phyloP scores from a whole-genome alignment of 2,888 invertebrate species.

The Dolichopus griseipennis region DNA sequence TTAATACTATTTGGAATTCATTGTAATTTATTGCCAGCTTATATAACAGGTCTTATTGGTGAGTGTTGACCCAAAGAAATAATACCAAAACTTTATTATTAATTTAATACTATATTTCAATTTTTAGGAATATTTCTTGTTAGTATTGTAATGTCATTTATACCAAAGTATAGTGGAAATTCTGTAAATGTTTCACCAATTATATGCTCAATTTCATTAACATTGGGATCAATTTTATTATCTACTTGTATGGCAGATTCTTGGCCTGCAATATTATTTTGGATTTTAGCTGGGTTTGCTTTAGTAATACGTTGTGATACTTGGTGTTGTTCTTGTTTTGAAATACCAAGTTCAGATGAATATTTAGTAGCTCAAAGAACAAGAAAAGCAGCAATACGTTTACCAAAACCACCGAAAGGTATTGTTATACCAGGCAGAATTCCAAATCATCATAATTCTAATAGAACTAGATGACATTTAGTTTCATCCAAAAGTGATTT shows the following conservation, averaged over 20 bases:
- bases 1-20: slow-evolving; percentile 33
- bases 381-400: slow-evolving; percentile 28
- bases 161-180: slow-evolving; percentile 38
- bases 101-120: neutral
- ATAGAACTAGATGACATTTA: slow-evolving; percentile 41
- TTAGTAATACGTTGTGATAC: slow-evolving; percentile 39
- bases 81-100: neutral
- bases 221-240: slow-evolving; percentile 34
- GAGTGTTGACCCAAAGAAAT: too few species aligned
- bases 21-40: slow-evolving; percentile 33
- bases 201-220: slow-evolving; percentile 33
- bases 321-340: slow-evolving; percentile 40
- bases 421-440: slow-evolving; percentile 30
- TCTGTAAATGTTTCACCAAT: slow-evolving; percentile 37
- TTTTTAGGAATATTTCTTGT: slow-evolving; percentile 34
- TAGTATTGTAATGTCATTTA: slow-evolving; percentile 38
- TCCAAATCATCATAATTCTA: slow-evolving; percentile 28
- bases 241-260: slow-evolving; percentile 36
- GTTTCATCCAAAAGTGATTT: slow-evolving; percentile 42
- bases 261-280: slow-evolving; percentile 40
- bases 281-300: slow-evolving; percentile 36
- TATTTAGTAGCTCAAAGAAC: slow-evolving; percentile 32
- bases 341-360: slow-evolving; percentile 31
- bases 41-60: slow-evolving; percentile 34
- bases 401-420: slow-evolving; percentile 36